Conservation (phyloP, 2,888 invertebrate species). For the Drosophila pseudotalamancana region DNA sequence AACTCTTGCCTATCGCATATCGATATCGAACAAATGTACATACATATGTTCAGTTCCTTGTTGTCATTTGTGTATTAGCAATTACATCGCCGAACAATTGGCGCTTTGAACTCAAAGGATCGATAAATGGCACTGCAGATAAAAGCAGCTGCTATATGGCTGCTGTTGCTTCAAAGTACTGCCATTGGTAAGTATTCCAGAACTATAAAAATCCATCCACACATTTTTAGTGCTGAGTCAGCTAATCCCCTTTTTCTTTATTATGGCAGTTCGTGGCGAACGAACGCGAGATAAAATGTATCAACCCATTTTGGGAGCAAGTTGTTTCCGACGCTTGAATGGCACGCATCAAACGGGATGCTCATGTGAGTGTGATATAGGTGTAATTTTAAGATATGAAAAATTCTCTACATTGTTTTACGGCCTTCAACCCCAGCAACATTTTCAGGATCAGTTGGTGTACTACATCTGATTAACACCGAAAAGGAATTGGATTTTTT, state of each 20-base stretch:
- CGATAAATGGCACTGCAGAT: constrained; percentile 51
- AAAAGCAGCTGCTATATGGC: constrained; percentile 51
- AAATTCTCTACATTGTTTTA: neutral
- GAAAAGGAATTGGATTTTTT: constrained; percentile 90
- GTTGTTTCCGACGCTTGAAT: constrained; percentile 96
- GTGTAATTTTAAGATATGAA: neutral
- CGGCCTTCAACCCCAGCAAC: constrained; percentile 63
- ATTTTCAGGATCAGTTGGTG: constrained; percentile 92
- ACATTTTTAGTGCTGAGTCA: constrained; percentile 43
- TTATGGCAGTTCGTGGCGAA: constrained; percentile 68
- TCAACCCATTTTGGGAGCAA: constrained; percentile 88
- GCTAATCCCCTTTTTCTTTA: constrained; percentile 10
- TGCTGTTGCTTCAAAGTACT: constrained; percentile 49
- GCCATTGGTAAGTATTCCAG: constrained; percentile 41
- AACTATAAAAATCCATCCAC: neutral
- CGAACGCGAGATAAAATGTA: constrained; percentile 93
- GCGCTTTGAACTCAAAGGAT: constrained; percentile 11
- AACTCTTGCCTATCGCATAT: neutral
- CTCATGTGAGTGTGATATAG: constrained; percentile 89
- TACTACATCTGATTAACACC: constrained; percentile 89
- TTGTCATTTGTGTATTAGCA: constrained; percentile 14
- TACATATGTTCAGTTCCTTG: constrained; percentile 13
- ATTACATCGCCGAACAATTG: neutral
- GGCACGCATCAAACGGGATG: constrained; percentile 98
- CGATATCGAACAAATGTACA: neutral